Conservation (phyloP, 1,140 invertebrate species). For the Penaeus indicus region DNA sequence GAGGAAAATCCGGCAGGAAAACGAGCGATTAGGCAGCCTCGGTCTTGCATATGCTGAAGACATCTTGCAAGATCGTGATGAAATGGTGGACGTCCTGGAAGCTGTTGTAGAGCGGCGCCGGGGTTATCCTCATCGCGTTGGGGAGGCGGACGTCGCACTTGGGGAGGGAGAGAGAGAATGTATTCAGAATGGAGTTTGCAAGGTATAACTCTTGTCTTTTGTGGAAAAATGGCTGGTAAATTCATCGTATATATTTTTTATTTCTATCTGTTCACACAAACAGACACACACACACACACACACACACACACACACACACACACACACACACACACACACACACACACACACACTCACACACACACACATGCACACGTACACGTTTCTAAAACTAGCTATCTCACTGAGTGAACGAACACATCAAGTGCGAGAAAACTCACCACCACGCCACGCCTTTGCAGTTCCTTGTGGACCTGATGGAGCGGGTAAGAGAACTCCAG, state of each 20-base stretch:
- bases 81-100: constrained; percentile 73
- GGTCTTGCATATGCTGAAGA: constrained; percentile 54
- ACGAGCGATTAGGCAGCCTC: constrained; percentile 27
- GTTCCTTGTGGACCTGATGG: constrained; percentile 71
- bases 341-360: neutral
- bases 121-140: constrained; percentile 74
- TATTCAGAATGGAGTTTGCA: too few species aligned
- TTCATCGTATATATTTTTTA: neutral
- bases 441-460: constrained; percentile 73
- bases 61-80: constrained; percentile 68
- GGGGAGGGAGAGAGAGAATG: neutral
- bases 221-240: too few species aligned
- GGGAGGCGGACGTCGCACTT: constrained; percentile 75
- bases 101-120: constrained; percentile 75
- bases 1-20: too few species aligned
- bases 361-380: neutral
- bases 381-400: neutral
- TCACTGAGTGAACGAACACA: neutral
- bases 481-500: constrained; percentile 71
- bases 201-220: neutral
- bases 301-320: too few species aligned
- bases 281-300: too few species aligned
- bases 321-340: too few species aligned
- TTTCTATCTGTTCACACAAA: neutral
- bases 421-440: constrained; percentile 69